Base-by-base conservation (phyloP, 2,113 vertebrate genomes). In the Lipotes vexillifer region DNA sequence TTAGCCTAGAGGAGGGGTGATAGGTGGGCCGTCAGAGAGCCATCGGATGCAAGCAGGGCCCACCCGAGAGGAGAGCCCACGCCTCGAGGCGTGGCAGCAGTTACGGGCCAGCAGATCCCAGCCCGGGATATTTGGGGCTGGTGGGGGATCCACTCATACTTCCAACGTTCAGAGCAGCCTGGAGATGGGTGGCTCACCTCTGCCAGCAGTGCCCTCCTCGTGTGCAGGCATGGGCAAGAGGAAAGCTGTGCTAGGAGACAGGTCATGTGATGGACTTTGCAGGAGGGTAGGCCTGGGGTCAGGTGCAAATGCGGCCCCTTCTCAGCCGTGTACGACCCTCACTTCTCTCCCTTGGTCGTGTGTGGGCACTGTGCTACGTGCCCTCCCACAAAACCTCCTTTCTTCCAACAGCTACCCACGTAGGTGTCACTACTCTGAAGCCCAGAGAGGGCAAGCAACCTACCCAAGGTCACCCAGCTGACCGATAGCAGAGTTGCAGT, bases 61-160 rank as follows among this genome's bases (percentile, higher is more conserved):
- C 8, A 25, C 29, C 17, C 0, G 0, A 7, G 14, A 41, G n/a
- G 52, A 66, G 25, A 63, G 36, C 2, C 36, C 21, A 6, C 21
- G 23, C 68, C 33, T 21, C 0, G 0, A 10, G 3, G 38, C 27
- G 10, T 52, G 52, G 52, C 52, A 52, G 52, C 15, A 17, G 17
- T 12, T 21, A 7, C 0, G 0, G 7, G 63, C 21, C n/a, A 36
- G 33, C 52, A 18, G 59, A n/a, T 10, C 9, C 27, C 18, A 14
- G 44, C 33, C 3, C 8, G 0, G 6, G 0, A 7, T 31, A 12
- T 17, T 17, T 0, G 23, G 41, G 11, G 27, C 10, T 1, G 2
- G 18, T 5, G 49, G 1, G 61, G 46, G 11, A 18, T 5, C 20
- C 23, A 17, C 49, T n/a, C 5, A 52, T 52, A 0, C 52, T 20